These are phyloP conservation scores for Phlogophora meticulosa DNA, from an alignment of 2,888 invertebrate genomes.

Conservation along the genomic window DNA sequence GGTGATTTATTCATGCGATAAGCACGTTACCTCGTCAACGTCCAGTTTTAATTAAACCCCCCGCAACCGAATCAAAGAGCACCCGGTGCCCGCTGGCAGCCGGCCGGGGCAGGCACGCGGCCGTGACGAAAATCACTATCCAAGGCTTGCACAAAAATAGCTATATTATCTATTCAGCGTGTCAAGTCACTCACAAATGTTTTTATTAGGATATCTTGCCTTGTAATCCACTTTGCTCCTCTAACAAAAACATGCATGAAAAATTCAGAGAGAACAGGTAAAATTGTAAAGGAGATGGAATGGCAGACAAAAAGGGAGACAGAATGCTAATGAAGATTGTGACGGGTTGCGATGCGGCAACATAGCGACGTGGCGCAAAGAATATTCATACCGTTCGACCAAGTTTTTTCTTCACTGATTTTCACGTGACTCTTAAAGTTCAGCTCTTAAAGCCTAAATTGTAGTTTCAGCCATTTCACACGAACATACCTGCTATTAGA, in stretches of 20 bases:
- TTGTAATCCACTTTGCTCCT: constrained; percentile 56
- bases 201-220: constrained; percentile 50
- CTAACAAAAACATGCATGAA: constrained; percentile 61
- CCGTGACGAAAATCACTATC: constrained; percentile 16
- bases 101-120: not conserved
- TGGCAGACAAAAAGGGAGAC: constrained; percentile 64
- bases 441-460: constrained; percentile 58
- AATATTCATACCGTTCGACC: constrained; percentile 66
- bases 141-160: constrained; percentile 13
- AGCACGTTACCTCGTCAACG: constrained; percentile 6
- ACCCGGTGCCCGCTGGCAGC: not conserved
- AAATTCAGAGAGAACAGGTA: constrained; percentile 56
- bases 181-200: constrained; percentile 43
- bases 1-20: constrained; percentile 17
- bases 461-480: constrained; percentile 52
- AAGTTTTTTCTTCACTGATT: constrained; percentile 49
- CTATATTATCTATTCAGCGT: constrained; percentile 39
- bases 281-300: constrained; percentile 62
- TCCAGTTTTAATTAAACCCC: constrained; percentile 31
- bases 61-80: constrained; percentile 5
- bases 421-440: constrained; percentile 55
- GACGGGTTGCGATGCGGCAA: constrained; percentile 58
- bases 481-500: constrained; percentile 44
- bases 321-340: constrained; percentile 73
- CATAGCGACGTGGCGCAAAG: constrained; percentile 46